Base-by-base conservation (phyloP, 2,113 vertebrate genomes). In the Euleptes europaea region DNA sequence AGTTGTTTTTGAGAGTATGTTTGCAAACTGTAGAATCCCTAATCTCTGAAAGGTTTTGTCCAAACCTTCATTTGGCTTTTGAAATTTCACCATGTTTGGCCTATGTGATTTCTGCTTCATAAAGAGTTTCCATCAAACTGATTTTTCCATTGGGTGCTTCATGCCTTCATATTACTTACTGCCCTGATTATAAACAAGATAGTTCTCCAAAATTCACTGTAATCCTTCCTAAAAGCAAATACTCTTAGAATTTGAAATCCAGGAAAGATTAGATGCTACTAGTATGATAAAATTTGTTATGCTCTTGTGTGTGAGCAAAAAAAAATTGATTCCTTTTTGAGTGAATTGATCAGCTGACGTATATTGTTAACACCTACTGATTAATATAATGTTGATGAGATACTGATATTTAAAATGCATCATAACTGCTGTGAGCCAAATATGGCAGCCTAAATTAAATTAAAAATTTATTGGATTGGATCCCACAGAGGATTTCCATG, bases 291-390 rank as follows among this genome's bases (percentile, higher is more conserved):
- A 54, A 69, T 19, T 72, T 63, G 72, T 78, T 77, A 86, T 82
- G 66, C 75, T 75, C 66, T 82, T 40, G 23, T 15, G 73, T n/a
- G n/a, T 0, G 10, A 82, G 67, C 4, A 80, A 80, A 82, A 83
- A 82, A 89, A n/a, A 10, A 21, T 0, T 0, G 72, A 31, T 82
- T 17, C 13, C 63, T 87, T 88, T 88, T 86, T 91, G 67, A 84
- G 38, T 83, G 80, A 85, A 89, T 92, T 85, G 87, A 82, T 74
- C 47, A 84, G 90, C 49, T 77, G 80, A 54, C 82, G 80, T 35
- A 15, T 87, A 84, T 84, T 81, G 26, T 65, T 88, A 91, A 85
- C 33, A 26, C 67, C 26, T 82, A 40, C 33, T 83, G 82, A 89
- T 87, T 78, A 84, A 38, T 47, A 71, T 82, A 85, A 80, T 86